phyloP scores from a whole-genome alignment of 2,888 invertebrate species.

The Cerastis leucographa region DNA sequence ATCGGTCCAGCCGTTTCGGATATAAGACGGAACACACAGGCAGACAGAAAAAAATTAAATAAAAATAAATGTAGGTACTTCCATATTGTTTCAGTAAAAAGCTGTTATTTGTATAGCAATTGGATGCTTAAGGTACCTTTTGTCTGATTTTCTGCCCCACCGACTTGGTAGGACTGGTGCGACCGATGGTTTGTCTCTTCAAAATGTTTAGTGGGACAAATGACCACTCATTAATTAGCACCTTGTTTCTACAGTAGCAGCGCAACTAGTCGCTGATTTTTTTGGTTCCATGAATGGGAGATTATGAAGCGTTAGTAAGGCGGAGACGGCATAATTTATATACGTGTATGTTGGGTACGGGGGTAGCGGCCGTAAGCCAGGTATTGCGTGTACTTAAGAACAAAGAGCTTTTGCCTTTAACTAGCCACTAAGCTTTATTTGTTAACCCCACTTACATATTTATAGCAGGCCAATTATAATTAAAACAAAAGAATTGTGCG shows the following conservation, averaged over 20 bases:
- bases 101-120: background rate
- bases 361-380: constrained; percentile 64
- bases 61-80: too few species aligned
- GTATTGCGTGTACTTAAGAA: constrained; percentile 80
- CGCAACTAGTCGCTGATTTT: background rate
- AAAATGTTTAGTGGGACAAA: background rate
- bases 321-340: constrained; percentile 78
- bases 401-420: constrained; percentile 74
- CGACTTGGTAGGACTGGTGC: background rate
- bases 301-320: constrained; percentile 56
- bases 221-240: background rate
- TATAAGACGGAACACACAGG: too few species aligned
- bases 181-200: background rate
- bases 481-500: constrained; percentile 38
- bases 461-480: constrained; percentile 61
- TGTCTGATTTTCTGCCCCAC: background rate
- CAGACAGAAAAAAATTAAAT: too few species aligned
- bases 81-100: too few species aligned
- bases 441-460: constrained; percentile 63
- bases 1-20: too few species aligned
- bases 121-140: background rate
- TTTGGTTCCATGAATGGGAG: constrained; percentile 46
- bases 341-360: constrained; percentile 62
- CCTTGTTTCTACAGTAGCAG: background rate
- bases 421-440: constrained; percentile 62